A percentile compares a stretch with the other conserved stretches of the same genome.
These are phyloP conservation scores for Crepidodera aurea DNA, from an alignment of 2,888 invertebrate genomes.

Conservation along the genomic window DNA sequence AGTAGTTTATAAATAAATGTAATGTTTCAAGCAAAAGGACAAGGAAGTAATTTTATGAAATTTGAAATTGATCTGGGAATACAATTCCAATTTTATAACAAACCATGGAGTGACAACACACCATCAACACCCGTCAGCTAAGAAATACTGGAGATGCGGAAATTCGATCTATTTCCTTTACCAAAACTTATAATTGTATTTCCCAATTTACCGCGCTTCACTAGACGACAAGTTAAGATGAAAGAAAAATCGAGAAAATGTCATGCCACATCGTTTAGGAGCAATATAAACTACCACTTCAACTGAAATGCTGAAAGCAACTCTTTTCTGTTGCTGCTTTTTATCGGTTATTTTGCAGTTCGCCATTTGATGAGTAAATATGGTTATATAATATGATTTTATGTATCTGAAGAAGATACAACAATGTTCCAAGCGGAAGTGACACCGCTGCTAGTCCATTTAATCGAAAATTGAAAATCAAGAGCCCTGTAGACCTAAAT, in stretches of 20 bases:
- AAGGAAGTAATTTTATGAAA: not conserved
- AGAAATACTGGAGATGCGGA: slow-evolving; percentile 30
- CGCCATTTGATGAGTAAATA: not conserved
- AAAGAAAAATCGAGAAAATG: slow-evolving; percentile 29
- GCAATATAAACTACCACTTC: slow-evolving; percentile 23
- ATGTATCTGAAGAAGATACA: too few species aligned
- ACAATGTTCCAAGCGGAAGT: too few species aligned
- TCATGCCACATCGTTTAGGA: slow-evolving; percentile 22
- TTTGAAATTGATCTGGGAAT: slow-evolving; percentile 9
- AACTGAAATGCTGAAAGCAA: slow-evolving; percentile 9
- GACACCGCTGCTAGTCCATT: too few species aligned
- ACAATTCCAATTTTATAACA: slow-evolving; percentile 8
- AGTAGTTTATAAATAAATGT: too few species aligned
- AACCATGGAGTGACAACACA: slow-evolving; percentile 16
- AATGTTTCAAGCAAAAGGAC: not conserved
- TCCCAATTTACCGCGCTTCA: slow-evolving; percentile 29
- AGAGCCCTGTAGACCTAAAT: too few species aligned
- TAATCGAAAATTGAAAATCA: too few species aligned
- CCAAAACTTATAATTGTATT: slow-evolving; percentile 38
- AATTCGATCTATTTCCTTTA: slow-evolving; percentile 37
- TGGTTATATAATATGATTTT: not conserved
- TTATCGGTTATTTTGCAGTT: not conserved
- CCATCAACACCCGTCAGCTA: slow-evolving; percentile 19
- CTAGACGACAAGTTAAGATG: slow-evolving; percentile 30
- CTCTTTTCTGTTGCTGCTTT: not conserved